Conservation (phyloP, 53 echinoderm and acorn worm species). For the Patiria pectinifera region DNA sequence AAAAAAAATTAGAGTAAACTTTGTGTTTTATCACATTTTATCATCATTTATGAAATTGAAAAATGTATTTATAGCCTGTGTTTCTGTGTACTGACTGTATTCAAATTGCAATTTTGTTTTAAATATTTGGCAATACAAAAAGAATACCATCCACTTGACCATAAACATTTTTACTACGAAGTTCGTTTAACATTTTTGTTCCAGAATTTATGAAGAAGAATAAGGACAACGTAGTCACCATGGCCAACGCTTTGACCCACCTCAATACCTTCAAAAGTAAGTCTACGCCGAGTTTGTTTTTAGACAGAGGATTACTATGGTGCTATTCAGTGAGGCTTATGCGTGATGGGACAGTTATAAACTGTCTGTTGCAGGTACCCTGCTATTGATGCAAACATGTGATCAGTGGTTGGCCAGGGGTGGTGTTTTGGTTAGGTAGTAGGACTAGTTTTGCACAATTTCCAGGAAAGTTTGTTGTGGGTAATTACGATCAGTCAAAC, state of each 20-base stretch:
- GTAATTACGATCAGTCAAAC: too few relatives aligned
- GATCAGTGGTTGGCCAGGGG: neutral
- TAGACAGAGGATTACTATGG: neutral
- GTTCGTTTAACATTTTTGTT: neutral
- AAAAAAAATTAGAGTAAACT: too few relatives aligned
- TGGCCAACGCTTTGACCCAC: conserved; percentile 81
- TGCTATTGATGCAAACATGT: too few relatives aligned
- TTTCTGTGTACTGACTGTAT: neutral
- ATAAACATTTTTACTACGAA: too few relatives aligned
- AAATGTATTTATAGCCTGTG: too few relatives aligned
- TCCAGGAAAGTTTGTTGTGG: too few relatives aligned
- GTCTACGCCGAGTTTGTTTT: neutral
- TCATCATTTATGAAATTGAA: too few relatives aligned
- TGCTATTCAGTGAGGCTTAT: neutral
- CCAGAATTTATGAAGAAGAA: conserved; percentile 91
- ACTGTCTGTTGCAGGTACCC: too few relatives aligned
- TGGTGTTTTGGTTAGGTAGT: neutral
- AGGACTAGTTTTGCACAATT: neutral
- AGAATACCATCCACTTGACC: neutral
- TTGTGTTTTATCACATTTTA: too few relatives aligned
- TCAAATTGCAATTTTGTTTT: neutral
- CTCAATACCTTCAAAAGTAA: conserved; percentile 92
- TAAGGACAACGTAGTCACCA: conserved; percentile 85
- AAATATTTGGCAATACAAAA: neutral
- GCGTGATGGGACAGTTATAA: neutral